These are phyloP conservation scores for Amiota communis DNA, from an alignment of 2,888 invertebrate species.

Conservation along the genomic window DNA sequence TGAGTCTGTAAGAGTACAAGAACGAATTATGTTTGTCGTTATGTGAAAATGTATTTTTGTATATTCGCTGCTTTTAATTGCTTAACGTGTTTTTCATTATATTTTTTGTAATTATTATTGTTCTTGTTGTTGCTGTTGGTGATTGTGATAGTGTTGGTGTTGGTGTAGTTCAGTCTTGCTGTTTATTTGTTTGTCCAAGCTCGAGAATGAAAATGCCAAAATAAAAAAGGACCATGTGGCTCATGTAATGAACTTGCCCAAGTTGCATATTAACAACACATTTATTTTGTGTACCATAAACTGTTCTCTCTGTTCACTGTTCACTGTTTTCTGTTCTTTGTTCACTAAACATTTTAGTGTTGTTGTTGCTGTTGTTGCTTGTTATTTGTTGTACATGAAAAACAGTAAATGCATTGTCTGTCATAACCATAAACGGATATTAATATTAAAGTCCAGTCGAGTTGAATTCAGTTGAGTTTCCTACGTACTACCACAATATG, in stretches of 20 bases:
- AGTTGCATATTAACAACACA: slow-evolving; percentile 61
- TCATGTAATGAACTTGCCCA: slow-evolving; percentile 61
- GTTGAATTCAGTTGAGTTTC: too few species aligned
- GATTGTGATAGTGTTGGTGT: slow-evolving; percentile 27
- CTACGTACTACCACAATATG: too few species aligned
- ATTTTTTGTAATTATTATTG: slow-evolving; percentile 15
- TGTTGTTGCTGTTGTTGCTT: not conserved
- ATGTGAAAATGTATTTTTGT: slow-evolving; percentile 61
- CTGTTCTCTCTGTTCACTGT: not conserved
- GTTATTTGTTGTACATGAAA: slow-evolving; percentile 14
- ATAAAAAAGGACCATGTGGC: slow-evolving; percentile 24
- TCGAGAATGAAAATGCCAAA: too few species aligned
- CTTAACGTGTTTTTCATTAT: slow-evolving; percentile 58
- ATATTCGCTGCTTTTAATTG: slow-evolving; percentile 64
- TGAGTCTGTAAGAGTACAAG: too few species aligned
- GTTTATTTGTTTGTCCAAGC: slow-evolving; percentile 30
- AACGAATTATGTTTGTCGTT: slow-evolving; percentile 37
- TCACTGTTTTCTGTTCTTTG: not conserved
- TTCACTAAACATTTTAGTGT: slow-evolving; percentile 20
- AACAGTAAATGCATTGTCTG: slow-evolving; percentile 50
- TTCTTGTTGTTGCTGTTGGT: slow-evolving; percentile 30
- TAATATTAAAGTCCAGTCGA: slow-evolving; percentile 50
- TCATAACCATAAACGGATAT: slow-evolving; percentile 65
- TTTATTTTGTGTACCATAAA: slow-evolving; percentile 4
- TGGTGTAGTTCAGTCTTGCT: slow-evolving; percentile 9